Percentiles rank a stretch among this genome's conserved stretches.
Evolutionary conservation across 2,113 vertebrate species (phyloP).

Genomic region (Aegithalos caudatus): DNA sequence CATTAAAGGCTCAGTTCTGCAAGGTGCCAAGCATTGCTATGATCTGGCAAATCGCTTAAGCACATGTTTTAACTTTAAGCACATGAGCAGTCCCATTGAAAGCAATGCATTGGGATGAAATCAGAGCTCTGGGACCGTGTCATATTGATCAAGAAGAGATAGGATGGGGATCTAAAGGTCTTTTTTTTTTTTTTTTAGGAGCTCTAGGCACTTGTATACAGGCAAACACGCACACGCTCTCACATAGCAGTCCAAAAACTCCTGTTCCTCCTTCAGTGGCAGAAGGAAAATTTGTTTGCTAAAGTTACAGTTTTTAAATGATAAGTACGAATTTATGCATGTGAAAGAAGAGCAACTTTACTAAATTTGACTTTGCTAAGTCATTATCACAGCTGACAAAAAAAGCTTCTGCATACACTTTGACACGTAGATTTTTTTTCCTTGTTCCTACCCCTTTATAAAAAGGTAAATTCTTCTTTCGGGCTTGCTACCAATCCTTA

Average conservation of each 20-base stretch:
- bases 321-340: neutral
- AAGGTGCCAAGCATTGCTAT: slow-evolving; percentile 64
- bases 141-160: slow-evolving; percentile 52
- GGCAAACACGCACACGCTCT: accelerated
- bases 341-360: neutral
- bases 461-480: slow-evolving; percentile 33
- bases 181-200: neutral
- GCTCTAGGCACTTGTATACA: neutral
- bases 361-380: neutral
- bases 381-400: neutral
- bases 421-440: neutral
- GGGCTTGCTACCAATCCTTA: slow-evolving; percentile 33
- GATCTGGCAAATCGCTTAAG: slow-evolving; percentile 64
- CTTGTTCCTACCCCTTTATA: neutral
- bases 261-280: neutral
- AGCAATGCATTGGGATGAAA: slow-evolving; percentile 14
- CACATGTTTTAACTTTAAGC: slow-evolving; percentile 67
- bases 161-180: slow-evolving; percentile 29
- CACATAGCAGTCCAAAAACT: neutral
- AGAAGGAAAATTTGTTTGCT: neutral
- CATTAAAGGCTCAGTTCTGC: slow-evolving; percentile 66
- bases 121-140: slow-evolving; percentile 55
- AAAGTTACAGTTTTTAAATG: neutral
- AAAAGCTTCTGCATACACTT: neutral
- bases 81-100: slow-evolving; percentile 61